A percentile compares a stretch with the other conserved stretches of the same genome.
phyloP scores from a whole-genome alignment of 2,888 invertebrate species.

The Pheosia gnoma region DNA sequence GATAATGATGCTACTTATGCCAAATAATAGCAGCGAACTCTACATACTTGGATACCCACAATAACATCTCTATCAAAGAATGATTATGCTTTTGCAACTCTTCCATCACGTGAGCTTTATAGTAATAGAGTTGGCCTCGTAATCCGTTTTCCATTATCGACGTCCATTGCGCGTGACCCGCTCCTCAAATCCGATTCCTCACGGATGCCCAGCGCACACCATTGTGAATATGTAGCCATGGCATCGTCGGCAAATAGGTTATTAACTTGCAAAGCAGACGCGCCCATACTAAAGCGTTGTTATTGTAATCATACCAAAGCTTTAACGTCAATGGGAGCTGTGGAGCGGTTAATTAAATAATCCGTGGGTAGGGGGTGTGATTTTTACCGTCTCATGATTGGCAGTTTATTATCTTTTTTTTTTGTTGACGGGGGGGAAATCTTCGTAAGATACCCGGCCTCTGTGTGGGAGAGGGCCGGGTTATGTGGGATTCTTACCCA shows the following conservation, averaged over 20 bases:
- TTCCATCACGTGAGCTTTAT: slow-evolving; percentile 30
- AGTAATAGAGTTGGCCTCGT: slow-evolving; percentile 50
- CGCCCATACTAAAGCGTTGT: slow-evolving; percentile 19
- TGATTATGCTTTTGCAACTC: no score
- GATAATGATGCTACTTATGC: no score
- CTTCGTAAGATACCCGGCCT: no score
- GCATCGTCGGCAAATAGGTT: slow-evolving; percentile 48
- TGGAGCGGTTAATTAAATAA: slow-evolving; percentile 9
- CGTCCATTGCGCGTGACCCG: slow-evolving; percentile 42
- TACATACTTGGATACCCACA: no score
- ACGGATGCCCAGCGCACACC: slow-evolving; percentile 39
- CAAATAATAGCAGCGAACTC: no score
- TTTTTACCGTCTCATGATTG: neutral
- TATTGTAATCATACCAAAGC: slow-evolving; percentile 25
- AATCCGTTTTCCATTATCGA: slow-evolving; percentile 70
- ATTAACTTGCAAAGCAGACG: slow-evolving; percentile 58
- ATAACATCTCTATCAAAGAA: no score
- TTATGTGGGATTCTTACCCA: no score
- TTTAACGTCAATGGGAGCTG: slow-evolving; percentile 13
- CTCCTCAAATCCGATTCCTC: slow-evolving; percentile 54
- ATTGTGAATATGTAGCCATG: slow-evolving; percentile 50
- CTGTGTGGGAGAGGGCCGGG: no score
- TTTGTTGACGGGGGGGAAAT: no score
- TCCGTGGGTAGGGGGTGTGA: neutral
- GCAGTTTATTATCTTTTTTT: no score